Evolutionary conservation across 2,113 vertebrate species (phyloP).

Genomic region (Crotalus helleri): DNA sequence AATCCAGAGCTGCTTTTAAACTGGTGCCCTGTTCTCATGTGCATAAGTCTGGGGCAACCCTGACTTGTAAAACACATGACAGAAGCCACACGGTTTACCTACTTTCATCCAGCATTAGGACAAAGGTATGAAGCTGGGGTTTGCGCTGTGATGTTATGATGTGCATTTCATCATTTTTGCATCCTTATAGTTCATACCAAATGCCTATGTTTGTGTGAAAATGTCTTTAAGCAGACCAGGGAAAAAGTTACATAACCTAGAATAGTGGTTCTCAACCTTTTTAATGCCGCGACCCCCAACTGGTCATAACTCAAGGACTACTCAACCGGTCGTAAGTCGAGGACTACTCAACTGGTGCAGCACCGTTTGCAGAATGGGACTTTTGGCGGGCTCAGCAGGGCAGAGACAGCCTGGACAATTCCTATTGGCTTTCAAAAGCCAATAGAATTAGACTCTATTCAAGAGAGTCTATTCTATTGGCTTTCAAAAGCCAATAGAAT

Average conservation of each 20-base stretch:
- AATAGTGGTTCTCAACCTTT: too few species aligned
- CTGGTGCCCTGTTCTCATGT: background rate
- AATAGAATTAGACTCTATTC: too few species aligned
- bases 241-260: background rate
- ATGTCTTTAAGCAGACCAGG: background rate
- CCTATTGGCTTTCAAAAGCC: too few species aligned
- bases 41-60: background rate
- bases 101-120: background rate
- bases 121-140: background rate
- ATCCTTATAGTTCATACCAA: background rate
- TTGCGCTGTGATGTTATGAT: background rate
- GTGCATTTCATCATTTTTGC: background rate
- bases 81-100: background rate
- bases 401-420: too few species aligned
- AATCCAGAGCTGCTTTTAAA: background rate
- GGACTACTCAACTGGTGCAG: too few species aligned
- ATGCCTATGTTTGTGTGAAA: background rate
- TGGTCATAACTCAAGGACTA: too few species aligned
- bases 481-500: too few species aligned
- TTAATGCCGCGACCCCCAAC: too few species aligned
- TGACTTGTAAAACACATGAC: background rate
- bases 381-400: too few species aligned
- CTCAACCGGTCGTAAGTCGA: too few species aligned
- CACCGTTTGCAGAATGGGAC: too few species aligned
- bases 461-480: too few species aligned